Evolutionary conservation across 2,888 invertebrate genomes (phyloP).

Genomic region (Pterostichus madidus): DNA sequence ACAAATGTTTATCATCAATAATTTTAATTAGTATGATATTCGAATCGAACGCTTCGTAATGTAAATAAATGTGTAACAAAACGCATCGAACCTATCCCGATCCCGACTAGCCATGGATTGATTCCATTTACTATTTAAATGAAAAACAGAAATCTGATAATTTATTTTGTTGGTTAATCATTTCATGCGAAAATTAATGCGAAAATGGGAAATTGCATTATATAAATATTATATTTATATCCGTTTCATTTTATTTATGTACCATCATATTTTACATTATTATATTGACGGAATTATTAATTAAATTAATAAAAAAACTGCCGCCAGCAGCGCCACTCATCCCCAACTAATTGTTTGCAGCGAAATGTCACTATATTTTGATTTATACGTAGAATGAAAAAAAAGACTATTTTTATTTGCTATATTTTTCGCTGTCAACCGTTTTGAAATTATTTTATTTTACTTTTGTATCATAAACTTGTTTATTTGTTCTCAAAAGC

Average conservation of each 20-base stretch:
- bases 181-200: conserved; percentile 52
- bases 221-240: conserved; percentile 47
- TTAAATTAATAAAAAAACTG: conserved; percentile 44
- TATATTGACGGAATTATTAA: conserved; percentile 32
- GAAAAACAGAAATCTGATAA: conserved; percentile 52
- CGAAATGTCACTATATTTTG: background rate
- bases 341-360: background rate
- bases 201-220: conserved; percentile 46
- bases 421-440: too few species aligned
- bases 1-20: conserved; percentile 46
- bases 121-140: conserved; percentile 9
- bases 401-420: too few species aligned
- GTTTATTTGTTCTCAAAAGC: too few species aligned
- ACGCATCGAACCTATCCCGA: background rate
- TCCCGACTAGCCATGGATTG: background rate
- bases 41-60: conserved; percentile 3
- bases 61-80: conserved; percentile 33
- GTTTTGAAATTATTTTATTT: too few species aligned
- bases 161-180: conserved; percentile 51
- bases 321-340: background rate
- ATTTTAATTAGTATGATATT: conserved; percentile 52
- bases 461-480: too few species aligned
- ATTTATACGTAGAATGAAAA: background rate
- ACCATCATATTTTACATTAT: conserved; percentile 38
- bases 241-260: conserved; percentile 11